phyloP scores from a whole-genome alignment of 2,797 vertebrate genomes.

The Clarias laeviceps region DNA sequence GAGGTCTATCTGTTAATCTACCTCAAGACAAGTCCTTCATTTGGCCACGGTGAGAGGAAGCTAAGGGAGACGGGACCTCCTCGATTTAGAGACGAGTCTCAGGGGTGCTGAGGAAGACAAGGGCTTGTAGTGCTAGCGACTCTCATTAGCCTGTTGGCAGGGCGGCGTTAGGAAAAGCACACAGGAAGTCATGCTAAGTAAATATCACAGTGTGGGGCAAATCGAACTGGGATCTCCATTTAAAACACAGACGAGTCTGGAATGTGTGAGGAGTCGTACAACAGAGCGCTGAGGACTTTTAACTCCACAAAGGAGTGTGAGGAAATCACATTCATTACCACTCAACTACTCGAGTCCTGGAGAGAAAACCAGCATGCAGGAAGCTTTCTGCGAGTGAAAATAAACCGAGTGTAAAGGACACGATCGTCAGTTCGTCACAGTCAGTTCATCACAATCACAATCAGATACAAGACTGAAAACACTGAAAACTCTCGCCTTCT shows the following conservation, averaged over 20 bases:
- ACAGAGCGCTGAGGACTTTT: not conserved
- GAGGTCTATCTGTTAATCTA: slow-evolving; percentile 51
- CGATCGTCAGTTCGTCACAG: no score
- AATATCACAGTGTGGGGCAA: not conserved
- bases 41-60: slow-evolving; percentile 1
- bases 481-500: no score
- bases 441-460: no score
- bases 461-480: no score
- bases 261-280: not conserved
- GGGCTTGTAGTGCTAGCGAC: slow-evolving; percentile 1
- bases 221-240: slow-evolving; percentile 17
- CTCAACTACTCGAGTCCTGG: not conserved
- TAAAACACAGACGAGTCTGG: not conserved
- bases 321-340: not conserved
- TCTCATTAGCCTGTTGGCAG: slow-evolving; percentile 24
- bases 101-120: not conserved
- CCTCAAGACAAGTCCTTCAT: slow-evolving; percentile 27
- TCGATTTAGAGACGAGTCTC: slow-evolving; percentile 16
- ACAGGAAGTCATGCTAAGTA: slow-evolving; percentile 10
- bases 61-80: not conserved
- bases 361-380: no score
- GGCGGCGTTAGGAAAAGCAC: not conserved
- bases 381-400: no score
- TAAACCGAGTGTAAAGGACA: no score
- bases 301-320: not conserved